Evolutionary conservation across 2,888 invertebrate species (phyloP).

Genomic region (Marasmarcha lunaedactyla): DNA sequence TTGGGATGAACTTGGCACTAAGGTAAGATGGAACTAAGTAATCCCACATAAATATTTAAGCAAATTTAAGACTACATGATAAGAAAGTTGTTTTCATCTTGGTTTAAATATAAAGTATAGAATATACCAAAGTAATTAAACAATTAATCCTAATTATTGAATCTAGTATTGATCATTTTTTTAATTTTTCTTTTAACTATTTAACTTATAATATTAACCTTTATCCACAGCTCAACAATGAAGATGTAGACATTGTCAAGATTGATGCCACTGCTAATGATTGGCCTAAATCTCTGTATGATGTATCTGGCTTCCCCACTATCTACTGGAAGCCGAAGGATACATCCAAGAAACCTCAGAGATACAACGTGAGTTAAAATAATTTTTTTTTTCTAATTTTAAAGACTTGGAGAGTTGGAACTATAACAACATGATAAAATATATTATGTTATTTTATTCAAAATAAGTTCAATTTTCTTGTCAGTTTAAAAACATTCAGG

Average conservation of each 20-base stretch:
- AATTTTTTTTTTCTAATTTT: not conserved
- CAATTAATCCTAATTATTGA: no score
- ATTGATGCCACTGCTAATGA: constrained; percentile 99
- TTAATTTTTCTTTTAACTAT: no score
- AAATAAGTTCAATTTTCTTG: no score
- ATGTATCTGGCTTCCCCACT: constrained; percentile 98
- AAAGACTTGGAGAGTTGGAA: not conserved
- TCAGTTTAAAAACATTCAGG: no score
- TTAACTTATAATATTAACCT: no score
- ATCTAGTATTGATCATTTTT: no score
- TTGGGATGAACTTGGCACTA: constrained; percentile 93
- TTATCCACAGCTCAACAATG: constrained; percentile 76
- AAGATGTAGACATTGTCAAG: constrained; percentile 93
- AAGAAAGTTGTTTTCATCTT: no score
- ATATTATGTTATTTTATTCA: no score
- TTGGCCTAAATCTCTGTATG: constrained; percentile 85
- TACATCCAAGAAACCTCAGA: constrained; percentile 79
- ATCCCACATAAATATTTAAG: no score
- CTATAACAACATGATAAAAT: not conserved
- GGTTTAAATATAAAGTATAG: no score
- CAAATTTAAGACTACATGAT: no score
- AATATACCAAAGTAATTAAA: no score
- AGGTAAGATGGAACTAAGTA: constrained; percentile 62
- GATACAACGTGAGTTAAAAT: constrained; percentile 79
- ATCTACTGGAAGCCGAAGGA: constrained; percentile 95